Evolutionary conservation across 1,140 invertebrate genomes (phyloP).

Genomic region (Cyphomyrmex costatus): DNA sequence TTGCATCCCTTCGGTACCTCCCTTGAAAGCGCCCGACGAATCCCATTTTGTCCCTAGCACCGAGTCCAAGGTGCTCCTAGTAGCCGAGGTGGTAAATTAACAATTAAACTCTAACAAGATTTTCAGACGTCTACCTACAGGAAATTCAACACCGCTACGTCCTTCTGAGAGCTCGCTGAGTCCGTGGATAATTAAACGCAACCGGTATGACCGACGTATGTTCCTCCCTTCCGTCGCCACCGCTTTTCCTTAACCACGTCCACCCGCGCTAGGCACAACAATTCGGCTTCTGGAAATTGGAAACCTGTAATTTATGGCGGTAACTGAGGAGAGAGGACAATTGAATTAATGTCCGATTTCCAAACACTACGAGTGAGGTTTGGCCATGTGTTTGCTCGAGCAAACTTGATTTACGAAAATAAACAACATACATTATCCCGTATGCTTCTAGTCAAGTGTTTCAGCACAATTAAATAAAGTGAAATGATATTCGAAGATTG

Average conservation of each 20-base stretch:
- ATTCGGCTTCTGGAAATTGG: constrained; percentile 79
- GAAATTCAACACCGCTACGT: constrained; percentile 71
- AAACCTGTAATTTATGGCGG: constrained; percentile 80
- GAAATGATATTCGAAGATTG: background rate
- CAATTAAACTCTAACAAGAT: constrained; percentile 82
- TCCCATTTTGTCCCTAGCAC: constrained; percentile 60
- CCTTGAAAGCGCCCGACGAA: constrained; percentile 30
- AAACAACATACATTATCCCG: background rate
- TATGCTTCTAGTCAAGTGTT: background rate
- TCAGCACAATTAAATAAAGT: background rate
- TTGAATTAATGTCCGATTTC: constrained; percentile 77
- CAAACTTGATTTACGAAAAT: constrained; percentile 37
- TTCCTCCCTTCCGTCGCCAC: constrained; percentile 28
- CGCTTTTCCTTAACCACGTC: constrained; percentile 57
- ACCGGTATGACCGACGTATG: constrained; percentile 74
- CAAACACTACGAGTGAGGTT: background rate
- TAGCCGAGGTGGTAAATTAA: constrained; percentile 78
- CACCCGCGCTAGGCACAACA: constrained; percentile 36
- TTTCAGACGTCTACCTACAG: constrained; percentile 74
- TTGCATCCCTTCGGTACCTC: constrained; percentile 12
- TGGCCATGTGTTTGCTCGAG: background rate
- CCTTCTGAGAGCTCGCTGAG: constrained; percentile 60
- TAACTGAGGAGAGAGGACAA: constrained; percentile 64
- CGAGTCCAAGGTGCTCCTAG: constrained; percentile 54
- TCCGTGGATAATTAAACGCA: constrained; percentile 80